phyloP scores from a whole-genome alignment of 2,113 vertebrate genomes.

The Columba livia region DNA sequence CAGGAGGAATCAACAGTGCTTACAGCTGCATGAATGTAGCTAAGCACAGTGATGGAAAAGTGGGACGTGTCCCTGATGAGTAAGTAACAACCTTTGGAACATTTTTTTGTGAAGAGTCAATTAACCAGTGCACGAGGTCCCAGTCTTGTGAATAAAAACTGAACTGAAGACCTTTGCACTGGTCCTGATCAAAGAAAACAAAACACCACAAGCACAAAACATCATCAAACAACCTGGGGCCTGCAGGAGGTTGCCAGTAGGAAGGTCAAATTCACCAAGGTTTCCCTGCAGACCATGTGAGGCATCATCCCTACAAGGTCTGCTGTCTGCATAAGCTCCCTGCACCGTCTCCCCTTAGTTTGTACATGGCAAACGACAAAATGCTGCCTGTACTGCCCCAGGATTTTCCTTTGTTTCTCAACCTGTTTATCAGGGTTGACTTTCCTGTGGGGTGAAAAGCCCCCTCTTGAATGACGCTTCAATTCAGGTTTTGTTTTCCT shows the following conservation, averaged over 20 bases:
- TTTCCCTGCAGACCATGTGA: neutral
- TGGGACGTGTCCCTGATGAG: neutral
- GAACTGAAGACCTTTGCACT: neutral
- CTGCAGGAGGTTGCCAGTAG: neutral
- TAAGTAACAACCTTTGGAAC: neutral
- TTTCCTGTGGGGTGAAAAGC: neutral
- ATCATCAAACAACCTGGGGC: neutral
- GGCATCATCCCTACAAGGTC: neutral
- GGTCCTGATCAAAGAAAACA: neutral
- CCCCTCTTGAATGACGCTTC: neutral
- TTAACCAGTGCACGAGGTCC: neutral
- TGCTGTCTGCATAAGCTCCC: neutral
- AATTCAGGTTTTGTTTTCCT: neutral
- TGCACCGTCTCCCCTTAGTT: neutral
- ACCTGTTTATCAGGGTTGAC: neutral
- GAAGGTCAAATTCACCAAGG: neutral
- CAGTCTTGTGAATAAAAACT: neutral
- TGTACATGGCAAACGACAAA: rapidly evolving
- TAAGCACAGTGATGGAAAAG: neutral
- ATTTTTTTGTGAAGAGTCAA: neutral
- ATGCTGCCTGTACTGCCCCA: neutral
- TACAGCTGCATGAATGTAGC: neutral
- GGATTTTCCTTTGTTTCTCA: neutral
- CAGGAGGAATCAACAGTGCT: neutral
- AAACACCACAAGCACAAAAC: neutral